A percentile compares a stretch with the other conserved stretches of the same genome.
Evolutionary conservation across 2,113 vertebrate species (phyloP).

Genomic region (Poeciliopsis prolifica): DNA sequence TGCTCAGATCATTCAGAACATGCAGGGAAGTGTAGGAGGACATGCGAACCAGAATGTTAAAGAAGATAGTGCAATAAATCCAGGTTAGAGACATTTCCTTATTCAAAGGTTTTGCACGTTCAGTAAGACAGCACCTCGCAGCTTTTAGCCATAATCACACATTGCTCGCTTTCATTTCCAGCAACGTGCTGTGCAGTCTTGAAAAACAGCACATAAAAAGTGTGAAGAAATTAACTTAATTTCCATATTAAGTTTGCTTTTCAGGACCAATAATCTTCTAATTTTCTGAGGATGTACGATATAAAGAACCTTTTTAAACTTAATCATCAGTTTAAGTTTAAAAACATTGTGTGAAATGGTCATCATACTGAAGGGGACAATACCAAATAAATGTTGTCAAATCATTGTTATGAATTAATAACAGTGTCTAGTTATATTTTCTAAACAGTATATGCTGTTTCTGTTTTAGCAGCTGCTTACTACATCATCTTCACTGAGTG

Average conservation of each 20-base stretch:
- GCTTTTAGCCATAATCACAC: constrained; percentile 43
- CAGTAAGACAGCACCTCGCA: constrained; percentile 34
- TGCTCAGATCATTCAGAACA: background rate
- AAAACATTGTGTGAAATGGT: no score
- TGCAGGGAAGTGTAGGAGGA: background rate
- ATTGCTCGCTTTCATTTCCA: constrained; percentile 42
- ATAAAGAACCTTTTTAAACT: no score
- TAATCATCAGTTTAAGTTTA: no score
- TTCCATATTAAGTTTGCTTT: background rate
- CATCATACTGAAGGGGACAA: no score
- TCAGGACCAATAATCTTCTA: constrained; percentile 1
- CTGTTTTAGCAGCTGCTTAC: background rate
- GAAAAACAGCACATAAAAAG: constrained; percentile 4
- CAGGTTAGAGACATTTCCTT: constrained; percentile 25
- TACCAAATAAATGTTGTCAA: no score
- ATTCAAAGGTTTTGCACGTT: constrained; percentile 42
- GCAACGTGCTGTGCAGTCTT: constrained; percentile 26
- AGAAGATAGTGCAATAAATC: background rate
- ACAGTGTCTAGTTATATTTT: no score
- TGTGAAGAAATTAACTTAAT: constrained; percentile 33
- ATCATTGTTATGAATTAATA: no score
- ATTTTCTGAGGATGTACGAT: no score
- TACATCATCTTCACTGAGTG: background rate
- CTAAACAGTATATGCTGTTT: background rate
- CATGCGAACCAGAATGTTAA: background rate